Base-by-base conservation (phyloP, 2,888 invertebrate species). In the Drosophila austrosaltans region DNA sequence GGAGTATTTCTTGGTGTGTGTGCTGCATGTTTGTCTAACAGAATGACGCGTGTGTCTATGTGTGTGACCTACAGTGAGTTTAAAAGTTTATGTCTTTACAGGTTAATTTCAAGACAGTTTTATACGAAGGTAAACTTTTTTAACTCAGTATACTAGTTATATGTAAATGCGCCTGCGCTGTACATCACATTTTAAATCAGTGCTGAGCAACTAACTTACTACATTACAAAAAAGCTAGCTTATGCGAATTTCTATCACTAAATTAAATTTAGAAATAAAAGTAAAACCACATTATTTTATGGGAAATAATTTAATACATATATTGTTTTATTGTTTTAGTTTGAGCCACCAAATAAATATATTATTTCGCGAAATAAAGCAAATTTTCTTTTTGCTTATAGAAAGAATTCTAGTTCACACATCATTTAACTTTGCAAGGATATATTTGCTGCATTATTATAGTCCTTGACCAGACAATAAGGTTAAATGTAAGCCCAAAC, bases 381-480 rank as follows among this genome's bases (percentile, higher is more conserved):
- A 7, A 2, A 1, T 56, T 57, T 20, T 30, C 12, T 22, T 20
- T 32, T 10, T 32, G 5, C 28, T 28, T 25, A 36, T 8, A 16
- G 16, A 16, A 16, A 16, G 16, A 16, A 16, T 48, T 36, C 20
- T 16, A 30, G 20, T 56, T 30, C 20, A 1, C 12, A 48, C 22
- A 25, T 25, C 25, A 12, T 25, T 48, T 12, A 10, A 39, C 16
- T 20, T 57, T 39, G 36, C 57, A 39, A 57, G 57, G 57, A 57
- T 48, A 12, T 22, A 48, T 22, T 48, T 48, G 48, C 39, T 57
- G 36, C n/a, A 39, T 8, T 36, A 22, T 39, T 39, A 3, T 57
- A 39, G 57, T 57, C 57, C 57, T 57, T 57, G 57, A 57, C 57
- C 57, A 57, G 57, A 57, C 12, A 36, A 57, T 57, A 57, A 57